Percentiles rank a stretch among this genome's conserved stretches.
Conservation (phyloP, 2,888 invertebrate species). For the Lamellibrachia columna region DNA sequence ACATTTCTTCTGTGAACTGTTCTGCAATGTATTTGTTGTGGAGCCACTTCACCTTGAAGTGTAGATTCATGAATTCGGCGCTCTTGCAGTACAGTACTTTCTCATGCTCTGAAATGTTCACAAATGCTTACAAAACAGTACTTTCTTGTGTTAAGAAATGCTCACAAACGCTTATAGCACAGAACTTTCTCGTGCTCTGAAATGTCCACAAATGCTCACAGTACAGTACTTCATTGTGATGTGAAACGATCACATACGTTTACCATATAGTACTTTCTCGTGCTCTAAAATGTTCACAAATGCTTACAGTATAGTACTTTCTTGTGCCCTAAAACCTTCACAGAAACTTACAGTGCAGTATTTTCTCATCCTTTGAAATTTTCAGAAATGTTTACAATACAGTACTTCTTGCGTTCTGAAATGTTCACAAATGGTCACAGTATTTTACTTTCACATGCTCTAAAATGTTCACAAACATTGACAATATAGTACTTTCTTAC, state of each 20-base stretch:
- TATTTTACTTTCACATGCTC: not conserved
- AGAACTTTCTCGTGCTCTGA: not conserved
- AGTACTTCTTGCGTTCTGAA: too few species aligned
- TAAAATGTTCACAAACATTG: not conserved
- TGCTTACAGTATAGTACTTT: too few species aligned
- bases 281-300: too few species aligned
- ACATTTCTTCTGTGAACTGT: conserved; percentile 84
- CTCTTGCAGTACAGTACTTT: conserved; percentile 93
- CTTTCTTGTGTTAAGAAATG: conserved; percentile 37
- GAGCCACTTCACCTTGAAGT: conserved; percentile 99
- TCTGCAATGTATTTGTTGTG: conserved; percentile 98
- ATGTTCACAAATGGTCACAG: not conserved
- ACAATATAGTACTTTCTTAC: not conserved
- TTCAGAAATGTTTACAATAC: not conserved
- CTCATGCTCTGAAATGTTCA: conserved; percentile 80
- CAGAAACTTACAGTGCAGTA: conserved; percentile 82
- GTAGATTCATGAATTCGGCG: conserved; percentile 99
- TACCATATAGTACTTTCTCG: too few species aligned
- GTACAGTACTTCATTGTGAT: too few species aligned
- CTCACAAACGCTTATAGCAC: not conserved
- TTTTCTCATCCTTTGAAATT: conserved; percentile 85
- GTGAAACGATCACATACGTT: too few species aligned
- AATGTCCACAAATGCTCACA: too few species aligned
- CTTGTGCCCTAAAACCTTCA: not conserved
- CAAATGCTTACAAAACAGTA: conserved; percentile 84